Conservation (phyloP, 2,888 invertebrate species). For the Dichetophora obliterata region DNA sequence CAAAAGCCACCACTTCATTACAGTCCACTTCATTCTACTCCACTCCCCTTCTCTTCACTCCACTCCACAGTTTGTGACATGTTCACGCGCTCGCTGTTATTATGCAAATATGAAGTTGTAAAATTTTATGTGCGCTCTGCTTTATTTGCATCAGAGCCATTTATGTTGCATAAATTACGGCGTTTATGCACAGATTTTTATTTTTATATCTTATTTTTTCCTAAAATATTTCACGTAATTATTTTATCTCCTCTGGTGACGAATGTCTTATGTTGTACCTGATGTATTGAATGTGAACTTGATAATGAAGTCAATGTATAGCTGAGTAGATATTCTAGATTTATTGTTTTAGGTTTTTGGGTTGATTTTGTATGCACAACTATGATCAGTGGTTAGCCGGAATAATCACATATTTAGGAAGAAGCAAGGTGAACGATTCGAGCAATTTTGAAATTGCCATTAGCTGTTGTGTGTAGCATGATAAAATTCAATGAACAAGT, state of each 20-base stretch:
- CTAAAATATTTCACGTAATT: slow-evolving; percentile 31
- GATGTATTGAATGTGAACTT: slow-evolving; percentile 27
- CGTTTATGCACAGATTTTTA: slow-evolving; percentile 45
- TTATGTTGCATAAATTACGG: slow-evolving; percentile 63
- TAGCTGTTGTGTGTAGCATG: neutral
- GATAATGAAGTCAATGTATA: slow-evolving; percentile 37
- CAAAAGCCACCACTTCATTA: neutral
- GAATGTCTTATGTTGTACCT: slow-evolving; percentile 7
- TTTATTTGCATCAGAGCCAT: slow-evolving; percentile 53
- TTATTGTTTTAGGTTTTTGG: neutral
- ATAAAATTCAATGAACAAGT: no score
- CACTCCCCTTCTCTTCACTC: no score
- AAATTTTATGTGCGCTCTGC: slow-evolving; percentile 57
- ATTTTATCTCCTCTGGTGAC: slow-evolving; percentile 57
- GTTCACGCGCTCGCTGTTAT: slow-evolving; percentile 62
- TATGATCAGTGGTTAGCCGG: slow-evolving; percentile 13
- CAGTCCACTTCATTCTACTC: neutral
- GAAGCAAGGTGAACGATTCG: slow-evolving; percentile 7
- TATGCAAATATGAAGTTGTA: slow-evolving; percentile 63
- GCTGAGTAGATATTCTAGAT: slow-evolving; percentile 24
- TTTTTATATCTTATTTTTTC: neutral
- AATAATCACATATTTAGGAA: slow-evolving; percentile 8
- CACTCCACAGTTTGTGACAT: slow-evolving; percentile 40
- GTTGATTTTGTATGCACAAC: slow-evolving; percentile 33
- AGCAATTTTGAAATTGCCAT: slow-evolving; percentile 1